phyloP scores from a whole-genome alignment of 2,888 invertebrate species.

The Drosophila rubida region DNA sequence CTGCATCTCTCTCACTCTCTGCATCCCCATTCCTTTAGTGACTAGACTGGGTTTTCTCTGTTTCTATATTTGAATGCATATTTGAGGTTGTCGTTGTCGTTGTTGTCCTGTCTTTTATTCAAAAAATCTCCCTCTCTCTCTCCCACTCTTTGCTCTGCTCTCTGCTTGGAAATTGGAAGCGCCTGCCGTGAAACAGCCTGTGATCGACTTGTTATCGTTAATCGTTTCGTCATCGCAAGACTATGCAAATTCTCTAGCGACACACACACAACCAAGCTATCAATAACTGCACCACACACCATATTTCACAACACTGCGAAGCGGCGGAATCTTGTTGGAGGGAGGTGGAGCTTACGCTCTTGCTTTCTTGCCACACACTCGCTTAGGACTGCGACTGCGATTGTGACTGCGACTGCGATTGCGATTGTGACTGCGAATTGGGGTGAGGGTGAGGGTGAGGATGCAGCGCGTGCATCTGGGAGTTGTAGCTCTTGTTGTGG shows the following conservation, averaged over 20 bases:
- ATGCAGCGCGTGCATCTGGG: conserved; percentile 69
- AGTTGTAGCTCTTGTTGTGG: conserved; percentile 83
- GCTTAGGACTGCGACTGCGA: conserved; percentile 51
- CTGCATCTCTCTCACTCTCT: conserved; percentile 34
- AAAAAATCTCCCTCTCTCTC: conserved; percentile 1
- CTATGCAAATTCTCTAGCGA: conserved; percentile 68
- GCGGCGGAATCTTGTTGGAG: too few species aligned
- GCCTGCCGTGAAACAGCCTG: conserved; percentile 70
- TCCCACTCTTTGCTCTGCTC: conserved; percentile 13
- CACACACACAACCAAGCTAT: conserved; percentile 18
- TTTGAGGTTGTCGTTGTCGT: conserved; percentile 64
- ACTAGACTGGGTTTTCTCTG: conserved; percentile 80
- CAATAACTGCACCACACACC: conserved; percentile 22
- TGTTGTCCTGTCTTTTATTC: conserved; percentile 1
- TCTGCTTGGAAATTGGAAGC: conserved; percentile 35
- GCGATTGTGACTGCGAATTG: conserved; percentile 73
- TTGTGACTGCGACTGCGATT: conserved; percentile 65
- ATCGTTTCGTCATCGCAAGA: conserved; percentile 18
- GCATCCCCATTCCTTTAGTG: conserved; percentile 79
- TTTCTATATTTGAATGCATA: conserved; percentile 60
- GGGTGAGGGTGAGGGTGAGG: conserved; percentile 78
- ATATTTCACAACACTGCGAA: conserved; percentile 30
- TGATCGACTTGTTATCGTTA: conserved; percentile 61
- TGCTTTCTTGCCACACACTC: conserved; percentile 16
- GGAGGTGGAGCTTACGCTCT: conserved; percentile 12